phyloP scores from a whole-genome alignment of 2,888 invertebrate genomes.

The Teleiodes luculella region DNA sequence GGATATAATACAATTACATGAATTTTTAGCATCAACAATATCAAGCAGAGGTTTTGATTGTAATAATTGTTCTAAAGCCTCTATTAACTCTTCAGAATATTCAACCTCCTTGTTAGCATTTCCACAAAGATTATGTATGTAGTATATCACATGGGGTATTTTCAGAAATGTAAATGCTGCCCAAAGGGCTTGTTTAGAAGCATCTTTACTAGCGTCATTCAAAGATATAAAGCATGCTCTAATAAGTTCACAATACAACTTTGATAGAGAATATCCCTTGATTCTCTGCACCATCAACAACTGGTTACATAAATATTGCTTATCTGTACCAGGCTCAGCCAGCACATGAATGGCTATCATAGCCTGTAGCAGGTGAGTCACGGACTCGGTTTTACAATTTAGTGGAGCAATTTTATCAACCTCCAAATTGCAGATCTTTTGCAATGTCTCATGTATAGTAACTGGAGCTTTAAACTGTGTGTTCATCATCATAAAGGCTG shows the following conservation, averaged over 20 bases:
- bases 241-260: conserved; percentile 93
- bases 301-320: conserved; percentile 88
- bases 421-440: conserved; percentile 80
- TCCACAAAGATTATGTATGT: conserved; percentile 80
- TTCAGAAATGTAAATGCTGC: conserved; percentile 96
- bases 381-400: conserved; percentile 79
- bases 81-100: conserved; percentile 86
- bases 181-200: conserved; percentile 92
- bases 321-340: conserved; percentile 90
- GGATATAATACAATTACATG: conserved; percentile 91
- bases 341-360: conserved; percentile 91
- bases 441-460: conserved; percentile 79
- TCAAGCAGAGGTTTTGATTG: conserved; percentile 91
- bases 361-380: conserved; percentile 87
- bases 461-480: conserved; percentile 76
- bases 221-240: conserved; percentile 93
- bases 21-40: conserved; percentile 92
- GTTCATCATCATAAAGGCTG: conserved; percentile 78
- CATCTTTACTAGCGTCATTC: conserved; percentile 89
- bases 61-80: conserved; percentile 90
- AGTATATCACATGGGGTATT: conserved; percentile 88
- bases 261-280: conserved; percentile 88
- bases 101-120: conserved; percentile 80
- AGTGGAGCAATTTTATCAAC: conserved; percentile 79
- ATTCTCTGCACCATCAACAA: conserved; percentile 90